Conservation (phyloP, 1,140 invertebrate species). For the Monomorium pharaonis region DNA sequence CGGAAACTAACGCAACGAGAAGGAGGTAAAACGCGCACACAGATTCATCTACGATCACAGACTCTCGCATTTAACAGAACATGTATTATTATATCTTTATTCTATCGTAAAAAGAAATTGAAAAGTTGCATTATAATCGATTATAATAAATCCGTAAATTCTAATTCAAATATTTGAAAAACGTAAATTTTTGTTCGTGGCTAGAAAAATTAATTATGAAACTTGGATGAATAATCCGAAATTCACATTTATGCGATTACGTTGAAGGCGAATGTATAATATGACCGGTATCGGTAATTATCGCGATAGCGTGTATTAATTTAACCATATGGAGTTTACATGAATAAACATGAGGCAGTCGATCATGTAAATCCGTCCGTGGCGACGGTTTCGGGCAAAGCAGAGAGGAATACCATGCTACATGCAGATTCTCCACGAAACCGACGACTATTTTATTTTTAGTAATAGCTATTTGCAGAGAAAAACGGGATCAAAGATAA, state of each 20-base stretch:
- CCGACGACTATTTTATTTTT: slow-evolving; percentile 40
- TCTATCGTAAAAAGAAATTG: neutral
- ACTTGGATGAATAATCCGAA: neutral
- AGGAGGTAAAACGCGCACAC: neutral
- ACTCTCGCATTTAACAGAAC: neutral
- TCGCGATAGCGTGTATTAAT: slow-evolving; percentile 39
- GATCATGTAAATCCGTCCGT: slow-evolving; percentile 44
- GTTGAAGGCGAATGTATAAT: neutral
- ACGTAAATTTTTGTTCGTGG: neutral
- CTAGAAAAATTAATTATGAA: neutral
- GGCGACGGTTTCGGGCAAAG: slow-evolving; percentile 1
- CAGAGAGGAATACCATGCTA: neutral
- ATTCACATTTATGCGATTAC: neutral
- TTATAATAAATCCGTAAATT: too few relatives aligned
- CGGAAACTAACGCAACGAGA: neutral
- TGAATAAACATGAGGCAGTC: slow-evolving; percentile 46
- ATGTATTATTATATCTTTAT: too few relatives aligned
- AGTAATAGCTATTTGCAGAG: slow-evolving; percentile 36
- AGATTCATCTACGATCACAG: neutral
- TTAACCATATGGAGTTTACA: slow-evolving; percentile 30
- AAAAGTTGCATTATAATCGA: neutral
- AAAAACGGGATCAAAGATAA: slow-evolving; percentile 4
- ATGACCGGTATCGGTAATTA: slow-evolving; percentile 34
- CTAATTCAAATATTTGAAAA: neutral
- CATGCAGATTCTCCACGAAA: slow-evolving; percentile 1